A percentile compares a stretch with the other conserved stretches of the same genome.
Evolutionary conservation across 37 sponge, comb jelly and placozoan genomes (phyloP).

Genomic region (Axinella damicornis): DNA sequence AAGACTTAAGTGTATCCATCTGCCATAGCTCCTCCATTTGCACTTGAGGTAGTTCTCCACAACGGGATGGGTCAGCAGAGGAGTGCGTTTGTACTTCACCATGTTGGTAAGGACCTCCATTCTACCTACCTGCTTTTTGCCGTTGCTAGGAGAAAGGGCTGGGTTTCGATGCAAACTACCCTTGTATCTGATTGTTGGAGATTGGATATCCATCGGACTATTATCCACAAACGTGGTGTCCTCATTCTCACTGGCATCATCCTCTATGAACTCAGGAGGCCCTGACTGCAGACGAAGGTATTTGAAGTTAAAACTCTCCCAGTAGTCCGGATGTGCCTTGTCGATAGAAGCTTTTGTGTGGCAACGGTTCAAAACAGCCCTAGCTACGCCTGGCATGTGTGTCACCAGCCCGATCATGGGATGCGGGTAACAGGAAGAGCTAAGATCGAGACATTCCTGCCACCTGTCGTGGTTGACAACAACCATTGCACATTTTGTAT

Average conservation of each 20-base stretch:
- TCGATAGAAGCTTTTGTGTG: slow-evolving; percentile 29
- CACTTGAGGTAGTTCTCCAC: slow-evolving; percentile 52
- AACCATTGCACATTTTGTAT: slow-evolving; percentile 53
- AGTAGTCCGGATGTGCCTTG: slow-evolving; percentile 52
- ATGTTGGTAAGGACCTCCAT: slow-evolving; percentile 54
- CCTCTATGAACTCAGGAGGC: too few species aligned
- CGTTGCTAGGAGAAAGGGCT: background rate
- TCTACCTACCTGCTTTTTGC: background rate
- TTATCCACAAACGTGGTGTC: too few species aligned
- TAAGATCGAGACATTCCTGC: slow-evolving; percentile 75
- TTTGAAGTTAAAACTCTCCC: slow-evolving; percentile 83
- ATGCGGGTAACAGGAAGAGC: slow-evolving; percentile 50
- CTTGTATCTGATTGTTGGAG: slow-evolving; percentile 26
- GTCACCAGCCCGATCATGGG: slow-evolving; percentile 75
- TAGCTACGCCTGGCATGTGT: slow-evolving; percentile 80
- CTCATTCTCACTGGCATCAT: background rate
- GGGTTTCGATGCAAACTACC: too few species aligned
- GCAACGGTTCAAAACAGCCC: slow-evolving; percentile 77
- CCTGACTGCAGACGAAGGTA: slow-evolving; percentile 40
- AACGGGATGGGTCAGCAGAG: slow-evolving; percentile 76
- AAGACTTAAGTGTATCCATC: slow-evolving; percentile 14
- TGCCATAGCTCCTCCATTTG: slow-evolving; percentile 86
- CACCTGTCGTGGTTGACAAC: slow-evolving; percentile 69
- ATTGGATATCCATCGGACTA: background rate
- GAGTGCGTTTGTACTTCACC: slow-evolving; percentile 59